Evolutionary conservation across 2,888 invertebrate genomes (phyloP).

Genomic region (Sylvicola cinctus): DNA sequence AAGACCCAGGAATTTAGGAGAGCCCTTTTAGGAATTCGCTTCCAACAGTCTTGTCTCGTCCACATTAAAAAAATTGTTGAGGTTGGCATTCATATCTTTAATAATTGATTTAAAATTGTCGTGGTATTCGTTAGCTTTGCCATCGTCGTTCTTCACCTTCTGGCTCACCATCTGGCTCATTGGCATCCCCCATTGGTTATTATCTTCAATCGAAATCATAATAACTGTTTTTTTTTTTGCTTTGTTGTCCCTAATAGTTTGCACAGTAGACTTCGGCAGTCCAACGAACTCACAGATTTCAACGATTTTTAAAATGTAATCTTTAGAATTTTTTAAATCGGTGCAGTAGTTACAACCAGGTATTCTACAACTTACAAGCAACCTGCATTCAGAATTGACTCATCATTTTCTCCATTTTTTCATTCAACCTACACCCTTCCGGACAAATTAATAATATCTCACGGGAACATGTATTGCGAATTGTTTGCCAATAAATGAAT

Average conservation of each 20-base stretch:
- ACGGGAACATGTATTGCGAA: too few species aligned
- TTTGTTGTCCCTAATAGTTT: slow-evolving; percentile 8
- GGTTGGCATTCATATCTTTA: too few species aligned
- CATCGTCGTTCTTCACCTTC: slow-evolving; percentile 10
- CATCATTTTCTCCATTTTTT: too few species aligned
- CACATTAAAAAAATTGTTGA: too few species aligned
- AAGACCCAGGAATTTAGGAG: slow-evolving; percentile 4
- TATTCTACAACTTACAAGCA: too few species aligned
- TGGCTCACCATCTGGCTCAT: slow-evolving; percentile 10
- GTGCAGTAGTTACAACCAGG: too few species aligned
- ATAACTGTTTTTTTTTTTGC: slow-evolving; percentile 5
- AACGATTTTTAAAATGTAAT: slow-evolving; percentile 8
- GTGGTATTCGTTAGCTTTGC: slow-evolving; percentile 6
- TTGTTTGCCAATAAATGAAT: too few species aligned
- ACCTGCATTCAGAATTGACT: too few species aligned
- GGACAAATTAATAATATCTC: too few species aligned
- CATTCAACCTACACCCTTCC: too few species aligned
- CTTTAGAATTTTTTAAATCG: too few species aligned
- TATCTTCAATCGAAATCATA: not conserved
- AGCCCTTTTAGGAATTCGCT: slow-evolving; percentile 11
- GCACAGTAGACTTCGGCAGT: slow-evolving; percentile 7
- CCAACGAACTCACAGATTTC: slow-evolving; percentile 7
- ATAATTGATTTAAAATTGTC: slow-evolving; percentile 7
- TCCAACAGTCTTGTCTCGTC: slow-evolving; percentile 10
- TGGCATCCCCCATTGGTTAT: not conserved